phyloP scores from a whole-genome alignment of 2,888 invertebrate species.

The Nebria brevicollis region DNA sequence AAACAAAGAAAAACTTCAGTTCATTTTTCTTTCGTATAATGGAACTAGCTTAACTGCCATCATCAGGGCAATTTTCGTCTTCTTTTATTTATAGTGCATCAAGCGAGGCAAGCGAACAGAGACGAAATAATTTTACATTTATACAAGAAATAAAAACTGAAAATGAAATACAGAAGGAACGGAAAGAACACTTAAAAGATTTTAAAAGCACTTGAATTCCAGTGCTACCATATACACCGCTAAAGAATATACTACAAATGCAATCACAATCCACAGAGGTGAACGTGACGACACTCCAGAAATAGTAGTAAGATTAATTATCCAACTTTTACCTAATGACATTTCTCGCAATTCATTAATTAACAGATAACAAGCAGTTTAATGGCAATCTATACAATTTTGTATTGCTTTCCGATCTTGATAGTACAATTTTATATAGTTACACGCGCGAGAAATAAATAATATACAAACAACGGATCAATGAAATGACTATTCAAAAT shows the following conservation, averaged over 20 bases:
- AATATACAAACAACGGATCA: too few species aligned
- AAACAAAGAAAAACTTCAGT: not conserved
- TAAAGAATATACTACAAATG: not conserved
- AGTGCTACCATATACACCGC: not conserved
- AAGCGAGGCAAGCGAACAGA: not conserved
- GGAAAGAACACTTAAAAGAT: not conserved
- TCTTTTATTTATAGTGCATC: conserved; percentile 1
- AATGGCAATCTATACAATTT: conserved; percentile 36
- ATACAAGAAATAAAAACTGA: not conserved
- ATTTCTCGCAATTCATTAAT: conserved; percentile 54
- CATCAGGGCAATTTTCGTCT: not conserved
- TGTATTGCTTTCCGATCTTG: conserved; percentile 36
- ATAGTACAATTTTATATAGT: not conserved
- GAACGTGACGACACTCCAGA: not conserved
- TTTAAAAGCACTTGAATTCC: not conserved
- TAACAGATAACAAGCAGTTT: conserved; percentile 52
- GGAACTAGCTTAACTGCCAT: conserved; percentile 1
- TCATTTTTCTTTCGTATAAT: conserved; percentile 1
- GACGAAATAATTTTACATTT: not conserved
- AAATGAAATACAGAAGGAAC: not conserved
- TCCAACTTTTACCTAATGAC: conserved; percentile 54
- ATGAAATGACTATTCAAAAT: too few species aligned
- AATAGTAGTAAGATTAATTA: conserved; percentile 51
- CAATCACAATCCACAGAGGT: not conserved
- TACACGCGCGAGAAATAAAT: too few species aligned